Conservation (phyloP, 2,113 vertebrate species). For the Hylia prasina region DNA sequence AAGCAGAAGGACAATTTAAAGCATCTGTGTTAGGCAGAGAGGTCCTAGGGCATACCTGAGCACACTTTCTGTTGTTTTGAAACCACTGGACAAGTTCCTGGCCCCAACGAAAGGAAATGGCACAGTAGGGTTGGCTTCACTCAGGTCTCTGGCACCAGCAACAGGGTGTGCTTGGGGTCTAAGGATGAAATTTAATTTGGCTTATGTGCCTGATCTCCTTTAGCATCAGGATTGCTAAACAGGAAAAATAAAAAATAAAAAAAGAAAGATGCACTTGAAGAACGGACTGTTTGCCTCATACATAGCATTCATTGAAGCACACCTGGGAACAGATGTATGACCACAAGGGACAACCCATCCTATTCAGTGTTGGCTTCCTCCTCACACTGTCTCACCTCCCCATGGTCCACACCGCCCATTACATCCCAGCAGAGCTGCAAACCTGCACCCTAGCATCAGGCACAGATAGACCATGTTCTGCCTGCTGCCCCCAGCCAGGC, state of each 20-base stretch:
- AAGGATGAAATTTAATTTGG: neutral
- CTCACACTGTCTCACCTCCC: neutral
- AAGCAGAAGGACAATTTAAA: neutral
- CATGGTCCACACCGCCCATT: neutral
- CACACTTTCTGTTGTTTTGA: neutral
- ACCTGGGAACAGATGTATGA: neutral
- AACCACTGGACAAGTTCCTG: neutral
- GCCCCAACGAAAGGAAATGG: neutral
- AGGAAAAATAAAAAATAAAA: neutral
- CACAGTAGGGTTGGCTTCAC: neutral
- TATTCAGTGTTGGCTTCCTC: neutral
- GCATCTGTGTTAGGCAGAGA: neutral
- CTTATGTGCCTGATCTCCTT: neutral
- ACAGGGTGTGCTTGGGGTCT: neutral
- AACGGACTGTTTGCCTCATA: neutral
- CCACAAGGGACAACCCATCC: accelerated
- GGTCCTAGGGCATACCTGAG: neutral
- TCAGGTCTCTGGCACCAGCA: neutral
- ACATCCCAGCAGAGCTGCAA: neutral
- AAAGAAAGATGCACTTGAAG: neutral
- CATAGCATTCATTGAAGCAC: neutral
- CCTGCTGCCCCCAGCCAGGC: neutral
- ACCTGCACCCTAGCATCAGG: neutral
- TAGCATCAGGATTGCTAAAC: neutral
- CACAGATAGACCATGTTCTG: neutral